phyloP scores from a whole-genome alignment of 2,113 vertebrate genomes.

The Tonatia bakeri region DNA sequence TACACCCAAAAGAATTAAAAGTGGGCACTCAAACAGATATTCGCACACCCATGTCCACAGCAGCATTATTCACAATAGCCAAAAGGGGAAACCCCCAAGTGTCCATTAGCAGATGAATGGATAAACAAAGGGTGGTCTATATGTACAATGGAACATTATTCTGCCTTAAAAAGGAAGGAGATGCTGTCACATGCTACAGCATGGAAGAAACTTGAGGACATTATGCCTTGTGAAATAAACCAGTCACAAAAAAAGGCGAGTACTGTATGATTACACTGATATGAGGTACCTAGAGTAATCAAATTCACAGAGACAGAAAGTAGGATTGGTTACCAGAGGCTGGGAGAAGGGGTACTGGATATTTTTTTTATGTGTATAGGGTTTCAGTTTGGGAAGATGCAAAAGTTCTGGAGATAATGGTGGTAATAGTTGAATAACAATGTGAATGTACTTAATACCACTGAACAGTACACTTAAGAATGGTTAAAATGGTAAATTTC shows the following conservation, averaged over 20 bases:
- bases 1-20: not conserved
- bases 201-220: not conserved
- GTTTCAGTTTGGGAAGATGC: not conserved
- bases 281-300: not conserved
- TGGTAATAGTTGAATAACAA: not conserved
- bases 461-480: not conserved
- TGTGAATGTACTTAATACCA: not conserved
- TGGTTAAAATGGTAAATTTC: not conserved
- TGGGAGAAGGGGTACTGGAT: not conserved
- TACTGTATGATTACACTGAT: not conserved
- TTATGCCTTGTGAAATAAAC: not conserved
- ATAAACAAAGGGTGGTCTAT: not conserved
- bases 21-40: not conserved
- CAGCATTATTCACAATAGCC: not conserved
- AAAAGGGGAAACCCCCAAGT: not conserved
- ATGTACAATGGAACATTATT: not conserved
- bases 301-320: not conserved
- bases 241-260: not conserved
- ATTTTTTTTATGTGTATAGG: not conserved
- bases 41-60: not conserved
- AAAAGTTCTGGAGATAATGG: not conserved
- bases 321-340: not conserved
- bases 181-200: not conserved
- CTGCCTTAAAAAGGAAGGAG: not conserved
- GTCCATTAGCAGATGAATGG: not conserved